Percentiles rank a stretch among this genome's conserved stretches.
Evolutionary conservation across 1,140 invertebrate genomes (phyloP).

Genomic region (Brachionus koreanus): DNA sequence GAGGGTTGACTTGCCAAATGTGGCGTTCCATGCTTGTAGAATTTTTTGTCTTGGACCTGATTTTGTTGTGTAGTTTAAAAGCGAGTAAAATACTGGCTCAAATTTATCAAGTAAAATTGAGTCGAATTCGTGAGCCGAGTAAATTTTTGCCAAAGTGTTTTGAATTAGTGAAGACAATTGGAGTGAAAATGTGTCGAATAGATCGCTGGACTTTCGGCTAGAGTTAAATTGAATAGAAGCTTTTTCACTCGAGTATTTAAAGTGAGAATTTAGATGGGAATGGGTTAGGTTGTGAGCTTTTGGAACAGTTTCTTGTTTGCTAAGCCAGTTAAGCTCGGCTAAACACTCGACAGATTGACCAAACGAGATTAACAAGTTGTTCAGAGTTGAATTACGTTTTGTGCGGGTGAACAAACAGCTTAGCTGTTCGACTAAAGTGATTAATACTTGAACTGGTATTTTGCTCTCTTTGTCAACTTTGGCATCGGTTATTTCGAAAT

Average conservation of each 20-base stretch:
- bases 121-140: background rate
- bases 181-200: constrained; percentile 19
- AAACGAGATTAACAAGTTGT: background rate
- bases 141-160: background rate
- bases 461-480: constrained; percentile 16
- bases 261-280: constrained; percentile 1
- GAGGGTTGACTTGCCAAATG: constrained; percentile 19
- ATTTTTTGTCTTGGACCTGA: background rate
- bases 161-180: background rate
- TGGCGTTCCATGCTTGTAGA: constrained; percentile 32
- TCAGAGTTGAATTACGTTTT: background rate
- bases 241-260: background rate
- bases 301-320: background rate
- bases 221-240: background rate
- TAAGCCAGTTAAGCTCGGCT: background rate
- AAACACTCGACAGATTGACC: background rate
- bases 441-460: background rate
- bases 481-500: background rate
- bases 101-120: constrained; percentile 15
- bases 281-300: background rate
- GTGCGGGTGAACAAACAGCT: constrained; percentile 5
- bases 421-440: background rate
- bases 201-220: background rate
- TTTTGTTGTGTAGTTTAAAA: constrained; percentile 8
- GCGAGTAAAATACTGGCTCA: constrained; percentile 28